Base-by-base conservation (phyloP, 2,797 vertebrate genomes). In the Antrozous pallidus region DNA sequence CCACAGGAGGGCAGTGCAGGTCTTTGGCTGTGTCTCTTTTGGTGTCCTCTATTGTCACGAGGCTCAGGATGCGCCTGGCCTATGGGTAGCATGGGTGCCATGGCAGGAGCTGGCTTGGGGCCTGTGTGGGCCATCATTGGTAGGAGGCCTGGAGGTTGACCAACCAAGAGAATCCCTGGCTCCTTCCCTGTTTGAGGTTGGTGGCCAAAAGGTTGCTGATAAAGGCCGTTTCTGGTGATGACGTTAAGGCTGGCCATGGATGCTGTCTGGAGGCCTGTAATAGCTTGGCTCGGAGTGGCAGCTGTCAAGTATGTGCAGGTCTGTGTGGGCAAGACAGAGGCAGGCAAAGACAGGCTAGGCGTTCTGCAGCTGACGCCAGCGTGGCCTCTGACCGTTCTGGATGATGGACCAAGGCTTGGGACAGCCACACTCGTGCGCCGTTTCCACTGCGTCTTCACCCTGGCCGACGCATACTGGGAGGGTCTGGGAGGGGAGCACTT, bases 151-250 rank as follows among this genome's bases (percentile, higher is more conserved):
- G 78, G 63, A 84, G 89, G 84, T 74, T 9, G 6, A 24, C 75
- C 2, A 14, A 54, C 91, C 58, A 42, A 47, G 92, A 96, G 47
- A 92, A 93, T 86, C 93, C 93, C 83, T 58, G 84, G 92, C 89
- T 95, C 94, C 90, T 97, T 97, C 96, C 95, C 95, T 91, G 90
- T 95, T 97, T 83, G 95, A 97, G 96, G 90, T 94, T 81, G 71
- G 73, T 77, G 96, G 96, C 87, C 93, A 82, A 75, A 91, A 93
- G 81, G 45, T 42, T 80, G 92, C 86, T 12, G 0, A 0, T 49
- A 58, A 91, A 93, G 92, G 38, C 93, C 16, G 0, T 54, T 33
- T 45, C 78, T 92, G 90, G 67, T 65, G 58, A 93, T 2, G 74
- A 70, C 70, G 51, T 90, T 36, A 38, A 79, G 33, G 93, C 65